Evolutionary conservation across 2,797 vertebrate genomes (phyloP), one percentile per base, ranked within the genome.

Genomic region (Spinus pinus): DNA sequence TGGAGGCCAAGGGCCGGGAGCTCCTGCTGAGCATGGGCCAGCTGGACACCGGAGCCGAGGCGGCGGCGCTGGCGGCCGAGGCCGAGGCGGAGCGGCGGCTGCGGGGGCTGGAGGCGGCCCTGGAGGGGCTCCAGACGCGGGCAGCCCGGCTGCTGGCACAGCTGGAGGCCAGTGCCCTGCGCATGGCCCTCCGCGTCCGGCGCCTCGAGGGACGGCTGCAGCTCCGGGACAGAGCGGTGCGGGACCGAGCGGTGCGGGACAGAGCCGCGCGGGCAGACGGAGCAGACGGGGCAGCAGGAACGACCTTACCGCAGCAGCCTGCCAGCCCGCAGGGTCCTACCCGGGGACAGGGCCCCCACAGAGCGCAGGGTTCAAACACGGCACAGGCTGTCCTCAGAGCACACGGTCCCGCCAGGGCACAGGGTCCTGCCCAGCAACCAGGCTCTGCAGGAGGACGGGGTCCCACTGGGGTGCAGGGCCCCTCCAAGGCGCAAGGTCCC

Each of bases 1-100:
- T 99, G 98, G 99, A 99, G 93, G 98, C 99, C 96, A 99, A 99
- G 92, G 99, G 99, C 67, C 97, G 98, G 1, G 98, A 99, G 96
- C 99, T 99, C 90, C 98, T 99, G 75, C 98, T 98, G 73, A 98
- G 98, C 95, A 98, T 99, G 98, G 98, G 98, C 75, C 99, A 98
- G 97, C 85, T 99, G 94, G 98, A 99, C 6, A 95, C 97, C 41
- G 95, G 69, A 0, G 94, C 96, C 0, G 98, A 98, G 27, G 97
- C 57, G 3, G 97, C 97, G 1, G 96, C 89, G 4, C 97, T 97
- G 3, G 97, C 90, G 2, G 94, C 95, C 1, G 96, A 96, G 73
- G 91, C 96, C 20, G 95, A 97, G 90, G 95, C 97, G 3, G 93
- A 97, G 82, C 62, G 22, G 33, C 61, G 87, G 37, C 81, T 97